Percentiles rank a stretch among this genome's conserved stretches.
These are phyloP conservation scores for Pollenia amentaria DNA, from an alignment of 2,888 invertebrate genomes.

Conservation along the genomic window DNA sequence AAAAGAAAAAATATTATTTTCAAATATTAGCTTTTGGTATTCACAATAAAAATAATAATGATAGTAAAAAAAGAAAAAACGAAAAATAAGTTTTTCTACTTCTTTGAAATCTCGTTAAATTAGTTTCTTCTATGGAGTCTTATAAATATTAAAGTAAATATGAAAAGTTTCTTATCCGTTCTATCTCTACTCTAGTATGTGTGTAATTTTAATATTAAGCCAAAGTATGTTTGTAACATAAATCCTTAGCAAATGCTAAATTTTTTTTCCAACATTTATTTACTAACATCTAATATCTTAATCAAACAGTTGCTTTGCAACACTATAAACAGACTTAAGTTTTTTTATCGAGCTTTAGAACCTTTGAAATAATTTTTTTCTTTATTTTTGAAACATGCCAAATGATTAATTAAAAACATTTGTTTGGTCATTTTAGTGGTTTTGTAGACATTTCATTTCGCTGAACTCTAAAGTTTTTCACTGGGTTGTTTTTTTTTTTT, in stretches of 20 bases:
- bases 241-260: neutral
- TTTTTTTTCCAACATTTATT: slow-evolving; percentile 7
- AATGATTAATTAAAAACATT: slow-evolving; percentile 62
- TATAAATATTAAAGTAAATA: slow-evolving; percentile 63
- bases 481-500: slow-evolving; percentile 44
- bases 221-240: neutral
- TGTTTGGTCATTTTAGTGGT: slow-evolving; percentile 22
- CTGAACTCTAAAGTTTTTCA: neutral
- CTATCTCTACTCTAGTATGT: slow-evolving; percentile 4
- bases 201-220: slow-evolving; percentile 21
- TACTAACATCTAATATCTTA: slow-evolving; percentile 53
- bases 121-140: slow-evolving; percentile 17
- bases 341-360: neutral
- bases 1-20: slow-evolving; percentile 72
- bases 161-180: slow-evolving; percentile 30
- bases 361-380: neutral
- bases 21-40: slow-evolving; percentile 72
- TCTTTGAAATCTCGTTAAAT: slow-evolving; percentile 33
- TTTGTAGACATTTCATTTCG: slow-evolving; percentile 14
- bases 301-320: slow-evolving; percentile 44
- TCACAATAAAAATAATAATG: slow-evolving; percentile 46
- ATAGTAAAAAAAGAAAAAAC: slow-evolving; percentile 27
- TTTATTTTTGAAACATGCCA: slow-evolving; percentile 13
- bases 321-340: neutral
- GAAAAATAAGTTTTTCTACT: neutral